Evolutionary conservation across 2,113 vertebrate genomes (phyloP), one percentile per base, ranked within the genome.

Genomic region (Tor tambroides): DNA sequence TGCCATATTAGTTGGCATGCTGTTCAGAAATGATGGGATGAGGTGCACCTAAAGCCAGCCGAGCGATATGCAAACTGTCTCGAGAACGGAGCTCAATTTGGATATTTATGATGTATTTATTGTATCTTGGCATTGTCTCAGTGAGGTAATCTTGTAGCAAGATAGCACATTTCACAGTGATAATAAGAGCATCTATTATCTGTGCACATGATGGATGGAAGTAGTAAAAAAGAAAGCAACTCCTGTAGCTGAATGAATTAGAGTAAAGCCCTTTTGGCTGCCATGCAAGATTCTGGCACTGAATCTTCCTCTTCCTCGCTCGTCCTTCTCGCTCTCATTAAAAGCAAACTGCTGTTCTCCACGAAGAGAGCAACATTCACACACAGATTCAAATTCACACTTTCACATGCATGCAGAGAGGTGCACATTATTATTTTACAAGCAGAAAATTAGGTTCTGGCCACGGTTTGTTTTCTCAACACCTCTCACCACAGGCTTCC

Each of bases 161-260:
- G 79, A 79, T 69, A 71, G 65, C 88, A 85, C 75, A 43, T 90
- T 86, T 86, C 85, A 82, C 84, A 81, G 56, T 74, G 87, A 90
- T 89, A 90, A 90, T 90, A 87, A 87, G 43, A 88, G 86, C 80
- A 85, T 90, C 85, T 88, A 83, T 92, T 91, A 88, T 89, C 63
- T 85, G 82, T 28, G 32, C 41, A 46, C 17, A 84, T 91, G 91
- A 92, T 90, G 88, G 90, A 91, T 91, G 91, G 86, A 10, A 67
- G 76, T 30, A n/a, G 86, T 84, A 67, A 87, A 82, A 83, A 59
- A 83, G 75, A 86, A 82, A 86, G 72, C 84, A 83, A 79, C 87
- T 89, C 86, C 86, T 80, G 87, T 76, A 85, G 83, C 80, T 91
- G 88, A 89, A 89, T 89, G 86, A 86, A 89, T 91, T 81, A 88